Evolutionary conservation across 2,113 vertebrate genomes (phyloP).

Genomic region (Hypanus sabinus): DNA sequence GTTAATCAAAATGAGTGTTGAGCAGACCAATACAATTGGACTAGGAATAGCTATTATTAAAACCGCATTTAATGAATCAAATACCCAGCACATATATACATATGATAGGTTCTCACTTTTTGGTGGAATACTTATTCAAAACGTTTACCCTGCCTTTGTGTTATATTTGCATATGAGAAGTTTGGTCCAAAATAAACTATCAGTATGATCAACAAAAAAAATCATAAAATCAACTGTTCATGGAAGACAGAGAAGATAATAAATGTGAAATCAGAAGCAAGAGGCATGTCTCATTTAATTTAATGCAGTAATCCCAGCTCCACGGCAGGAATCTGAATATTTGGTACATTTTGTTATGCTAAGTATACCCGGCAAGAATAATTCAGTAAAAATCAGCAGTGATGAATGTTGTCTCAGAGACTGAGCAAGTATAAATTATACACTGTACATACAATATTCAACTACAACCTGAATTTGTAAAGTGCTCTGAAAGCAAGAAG

Average conservation of each 20-base stretch:
- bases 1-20: background rate
- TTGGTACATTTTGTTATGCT: background rate
- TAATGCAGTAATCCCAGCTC: background rate
- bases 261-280: background rate
- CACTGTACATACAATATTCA: background rate
- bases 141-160: background rate
- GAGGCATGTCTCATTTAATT: conserved; percentile 12
- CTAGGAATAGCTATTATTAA: background rate
- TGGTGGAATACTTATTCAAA: background rate
- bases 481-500: background rate
- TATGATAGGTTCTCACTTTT: background rate
- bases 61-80: background rate
- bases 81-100: background rate
- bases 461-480: background rate
- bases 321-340: background rate
- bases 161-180: background rate
- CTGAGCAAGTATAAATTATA: conserved; percentile 14
- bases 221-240: background rate
- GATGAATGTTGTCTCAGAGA: conserved; percentile 9
- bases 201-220: background rate
- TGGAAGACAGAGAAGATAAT: background rate
- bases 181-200: background rate
- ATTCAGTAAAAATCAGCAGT: conserved; percentile 14
- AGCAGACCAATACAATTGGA: background rate
- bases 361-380: conserved; percentile 18